phyloP scores from a whole-genome alignment of 2,888 invertebrate species.

The Acronicta psi region DNA sequence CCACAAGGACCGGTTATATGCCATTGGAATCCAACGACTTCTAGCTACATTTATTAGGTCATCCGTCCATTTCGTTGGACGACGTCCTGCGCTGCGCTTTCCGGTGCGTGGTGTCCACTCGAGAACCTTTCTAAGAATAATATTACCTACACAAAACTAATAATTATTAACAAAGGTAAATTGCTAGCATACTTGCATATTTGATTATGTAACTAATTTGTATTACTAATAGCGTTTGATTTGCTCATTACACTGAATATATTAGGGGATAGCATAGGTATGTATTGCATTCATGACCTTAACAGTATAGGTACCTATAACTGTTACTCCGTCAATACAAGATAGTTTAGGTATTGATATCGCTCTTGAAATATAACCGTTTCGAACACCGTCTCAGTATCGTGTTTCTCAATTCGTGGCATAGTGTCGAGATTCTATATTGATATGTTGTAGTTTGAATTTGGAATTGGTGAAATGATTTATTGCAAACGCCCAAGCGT shows the following conservation, averaged over 20 bases:
- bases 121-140: no score
- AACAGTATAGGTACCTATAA: neutral
- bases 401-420: conserved; percentile 31
- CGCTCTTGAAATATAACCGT: conserved; percentile 31
- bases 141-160: neutral
- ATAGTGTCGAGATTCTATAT: conserved; percentile 22
- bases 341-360: conserved; percentile 8
- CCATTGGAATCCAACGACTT: no score
- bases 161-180: conserved; percentile 23
- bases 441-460: conserved; percentile 19
- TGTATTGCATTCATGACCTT: neutral
- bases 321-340: conserved; percentile 21
- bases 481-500: no score
- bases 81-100: no score
- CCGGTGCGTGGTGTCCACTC: no score
- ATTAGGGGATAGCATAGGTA: conserved; percentile 26
- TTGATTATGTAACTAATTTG: conserved; percentile 52
- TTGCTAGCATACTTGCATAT: conserved; percentile 42
- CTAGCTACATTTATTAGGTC: no score
- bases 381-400: conserved; percentile 12
- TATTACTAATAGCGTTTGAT: conserved; percentile 49
- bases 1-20: no score
- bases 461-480: conserved; percentile 11
- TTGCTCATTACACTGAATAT: conserved; percentile 50
- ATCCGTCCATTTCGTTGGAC: no score